Base-by-base conservation (phyloP, 2,888 invertebrate species). In the Papilio gigon region DNA sequence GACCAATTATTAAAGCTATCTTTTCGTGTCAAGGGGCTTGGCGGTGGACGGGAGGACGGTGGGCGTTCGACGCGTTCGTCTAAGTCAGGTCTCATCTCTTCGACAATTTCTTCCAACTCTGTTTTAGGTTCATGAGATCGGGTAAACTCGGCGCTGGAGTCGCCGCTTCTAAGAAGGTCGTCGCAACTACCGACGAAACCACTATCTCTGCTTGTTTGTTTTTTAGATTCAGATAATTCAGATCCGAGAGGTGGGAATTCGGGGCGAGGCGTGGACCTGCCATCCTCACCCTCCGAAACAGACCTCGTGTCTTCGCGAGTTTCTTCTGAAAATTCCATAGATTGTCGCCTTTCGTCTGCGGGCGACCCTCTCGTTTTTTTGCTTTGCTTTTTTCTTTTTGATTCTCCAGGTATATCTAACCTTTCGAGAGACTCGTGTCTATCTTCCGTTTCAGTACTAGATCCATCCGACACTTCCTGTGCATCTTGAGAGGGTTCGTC, bases 1-100 rank as follows among this genome's bases (percentile, higher is more conserved):
- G 97, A 97, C 97, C 97, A 98, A 81, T 97, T 97, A 83, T 97
- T 97, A 88, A 97, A 97, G 83, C 97, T 97, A 84, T 97, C 97
- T 86, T 97, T 97, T 72, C 97, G 93, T 42, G 95, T 95, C 33
- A 97, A 87, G 14, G 95, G 93, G 75, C 88, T 92, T 62, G 93
- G 91, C 64, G 93, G 90, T 71, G 89, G 88, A 67, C 84, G 84
- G 12, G 94, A 93, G 44, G 93, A 89, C 2, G 94, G 92, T 37
- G 93, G 92, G 75, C 86, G 80, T 81, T 90, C 88, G 75, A 86
- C 73, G 44, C 88, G 84, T 80, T 93, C 88, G 80, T 94, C 86
- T 73, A 91, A 84, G 65, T 93, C 93, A 30, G 89, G 87, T 78
- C 93, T 90, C 70, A 93, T 93, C 84, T 94, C 94, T 83, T 94